Percentiles rank a stretch among this genome's conserved stretches.
phyloP scores from a whole-genome alignment of 2,797 vertebrate genomes.

The Euphonia xanthogaster region DNA sequence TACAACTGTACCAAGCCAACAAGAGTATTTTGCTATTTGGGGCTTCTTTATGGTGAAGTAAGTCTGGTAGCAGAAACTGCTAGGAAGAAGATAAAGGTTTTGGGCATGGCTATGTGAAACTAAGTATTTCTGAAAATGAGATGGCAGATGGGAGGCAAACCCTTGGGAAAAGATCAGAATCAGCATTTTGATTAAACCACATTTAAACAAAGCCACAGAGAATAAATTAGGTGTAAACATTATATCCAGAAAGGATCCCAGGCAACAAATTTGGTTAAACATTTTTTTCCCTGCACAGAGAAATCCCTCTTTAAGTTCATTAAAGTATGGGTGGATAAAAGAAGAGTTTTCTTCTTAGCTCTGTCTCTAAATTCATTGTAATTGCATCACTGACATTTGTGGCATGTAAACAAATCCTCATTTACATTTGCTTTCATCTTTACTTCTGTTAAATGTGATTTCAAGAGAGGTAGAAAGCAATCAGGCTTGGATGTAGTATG shows the following conservation, averaged over 20 bases:
- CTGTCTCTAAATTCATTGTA: slow-evolving; percentile 6
- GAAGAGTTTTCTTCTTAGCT: neutral
- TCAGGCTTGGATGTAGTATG: neutral
- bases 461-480: neutral
- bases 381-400: neutral
- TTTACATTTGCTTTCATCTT: slow-evolving; percentile 52
- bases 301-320: neutral
- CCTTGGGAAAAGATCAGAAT: slow-evolving; percentile 40
- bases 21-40: neutral
- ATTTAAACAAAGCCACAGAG: slow-evolving; percentile 3
- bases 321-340: slow-evolving; percentile 45
- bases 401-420: slow-evolving; percentile 2
- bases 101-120: neutral
- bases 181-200: slow-evolving; percentile 30
- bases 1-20: neutral
- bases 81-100: neutral
- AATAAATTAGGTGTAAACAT: neutral
- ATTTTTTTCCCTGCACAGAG: neutral
- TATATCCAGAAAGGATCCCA: slow-evolving; percentile 11
- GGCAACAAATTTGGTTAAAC: slow-evolving; percentile 18
- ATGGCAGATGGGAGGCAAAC: slow-evolving; percentile 12
- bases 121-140: neutral
- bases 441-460: neutral
- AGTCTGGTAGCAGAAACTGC: neutral
- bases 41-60: neutral